A percentile compares a stretch with the other conserved stretches of the same genome.
phyloP scores from a whole-genome alignment of 37 sponge, comb jelly and placozoan species.

The Mnemiopsis leidyi region DNA sequence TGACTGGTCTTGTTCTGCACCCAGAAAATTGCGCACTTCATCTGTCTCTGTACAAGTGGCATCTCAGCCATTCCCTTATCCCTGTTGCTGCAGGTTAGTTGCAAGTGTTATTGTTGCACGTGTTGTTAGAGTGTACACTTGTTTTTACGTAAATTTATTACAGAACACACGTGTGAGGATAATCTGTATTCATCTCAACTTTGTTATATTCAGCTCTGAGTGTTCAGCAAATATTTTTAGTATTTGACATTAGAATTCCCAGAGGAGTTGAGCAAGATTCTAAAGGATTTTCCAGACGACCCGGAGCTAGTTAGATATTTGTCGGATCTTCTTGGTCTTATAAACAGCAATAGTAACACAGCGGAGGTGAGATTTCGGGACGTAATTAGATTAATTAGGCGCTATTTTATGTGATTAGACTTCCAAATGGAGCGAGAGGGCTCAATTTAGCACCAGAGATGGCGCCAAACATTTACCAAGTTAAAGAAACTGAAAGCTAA shows the following conservation, averaged over 20 bases:
- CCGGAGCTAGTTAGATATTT: constrained; percentile 20
- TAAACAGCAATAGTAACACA: background rate
- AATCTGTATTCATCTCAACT: too few species aligned
- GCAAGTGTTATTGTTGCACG: background rate
- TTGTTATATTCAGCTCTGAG: background rate
- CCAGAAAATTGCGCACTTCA: constrained; percentile 36
- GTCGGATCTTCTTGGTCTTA: background rate
- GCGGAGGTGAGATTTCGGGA: constrained; percentile 35
- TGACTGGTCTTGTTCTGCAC: background rate
- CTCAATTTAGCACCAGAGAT: too few species aligned
- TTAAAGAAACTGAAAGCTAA: too few species aligned
- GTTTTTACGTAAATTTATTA: too few species aligned
- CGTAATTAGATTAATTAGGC: background rate
- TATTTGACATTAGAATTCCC: too few species aligned
- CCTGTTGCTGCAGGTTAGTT: constrained; percentile 6
- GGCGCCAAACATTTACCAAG: too few species aligned
- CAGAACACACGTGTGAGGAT: too few species aligned
- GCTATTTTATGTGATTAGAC: background rate
- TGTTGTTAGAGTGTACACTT: too few species aligned
- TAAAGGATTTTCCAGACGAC: constrained; percentile 41
- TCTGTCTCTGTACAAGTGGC: constrained; percentile 33
- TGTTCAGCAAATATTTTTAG: background rate
- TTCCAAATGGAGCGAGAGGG: too few species aligned
- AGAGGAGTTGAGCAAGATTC: constrained; percentile 52
- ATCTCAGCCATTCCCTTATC: background rate